phyloP scores from a whole-genome alignment of 2,113 vertebrate genomes.

The Scalopus aquaticus region DNA sequence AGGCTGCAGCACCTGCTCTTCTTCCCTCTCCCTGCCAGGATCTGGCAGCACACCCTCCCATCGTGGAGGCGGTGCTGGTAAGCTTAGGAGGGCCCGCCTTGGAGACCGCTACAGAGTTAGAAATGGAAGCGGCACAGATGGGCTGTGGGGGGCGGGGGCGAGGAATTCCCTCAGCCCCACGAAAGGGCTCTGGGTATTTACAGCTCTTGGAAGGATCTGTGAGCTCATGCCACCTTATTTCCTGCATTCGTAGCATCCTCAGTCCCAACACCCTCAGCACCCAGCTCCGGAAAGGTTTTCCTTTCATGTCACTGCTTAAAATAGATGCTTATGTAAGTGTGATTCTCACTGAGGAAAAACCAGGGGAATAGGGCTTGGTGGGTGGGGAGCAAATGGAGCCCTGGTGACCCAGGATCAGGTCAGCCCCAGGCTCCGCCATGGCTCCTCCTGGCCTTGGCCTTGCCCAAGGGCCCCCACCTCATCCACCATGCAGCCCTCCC shows the following conservation, averaged over 20 bases:
- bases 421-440: neutral
- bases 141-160: conserved; percentile 65
- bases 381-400: neutral
- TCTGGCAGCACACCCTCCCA: conserved; percentile 53
- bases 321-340: conserved; percentile 70
- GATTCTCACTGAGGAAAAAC: conserved; percentile 34
- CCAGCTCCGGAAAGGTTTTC: conserved; percentile 60
- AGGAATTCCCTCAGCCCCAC: conserved; percentile 84
- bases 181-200: conserved; percentile 78
- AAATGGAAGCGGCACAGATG: conserved; percentile 86
- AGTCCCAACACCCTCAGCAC: conserved; percentile 47
- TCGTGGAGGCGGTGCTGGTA: conserved; percentile 75
- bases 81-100: conserved; percentile 76
- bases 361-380: neutral
- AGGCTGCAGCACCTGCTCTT: neutral
- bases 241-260: conserved; percentile 68
- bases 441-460: neutral
- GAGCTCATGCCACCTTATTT: conserved; percentile 72
- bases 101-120: conserved; percentile 83
- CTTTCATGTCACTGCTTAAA: conserved; percentile 68
- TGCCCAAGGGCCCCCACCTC: no score
- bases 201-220: conserved; percentile 72
- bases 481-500: fast-evolving
- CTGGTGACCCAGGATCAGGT: neutral
- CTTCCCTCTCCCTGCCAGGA: neutral